A percentile compares a stretch with the other conserved stretches of the same genome.
Conservation (phyloP, 1,140 invertebrate genomes). For the Drosophila aff. region DNA sequence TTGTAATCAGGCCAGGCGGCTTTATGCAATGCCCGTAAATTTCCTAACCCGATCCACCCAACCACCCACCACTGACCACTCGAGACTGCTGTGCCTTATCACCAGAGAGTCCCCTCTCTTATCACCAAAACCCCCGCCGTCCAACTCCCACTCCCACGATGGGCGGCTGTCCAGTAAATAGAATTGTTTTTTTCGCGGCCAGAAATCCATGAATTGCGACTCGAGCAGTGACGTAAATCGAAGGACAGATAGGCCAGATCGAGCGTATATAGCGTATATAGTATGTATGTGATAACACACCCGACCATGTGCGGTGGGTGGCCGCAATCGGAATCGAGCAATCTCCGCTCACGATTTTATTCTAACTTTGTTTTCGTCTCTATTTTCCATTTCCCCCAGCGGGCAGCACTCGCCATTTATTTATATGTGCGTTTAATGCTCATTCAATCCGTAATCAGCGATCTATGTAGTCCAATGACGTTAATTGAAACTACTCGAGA, state of each 20-base stretch:
- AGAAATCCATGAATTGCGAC: conserved; percentile 73
- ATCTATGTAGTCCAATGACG: conserved; percentile 84
- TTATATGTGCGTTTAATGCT: conserved; percentile 60
- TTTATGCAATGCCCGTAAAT: conserved; percentile 67
- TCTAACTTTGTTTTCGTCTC: conserved; percentile 53
- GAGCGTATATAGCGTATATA: conserved; percentile 21
- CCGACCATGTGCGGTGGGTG: conserved; percentile 66
- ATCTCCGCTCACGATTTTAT: conserved; percentile 49
- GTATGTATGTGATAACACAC: conserved; percentile 7
- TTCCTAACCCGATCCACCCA: conserved; percentile 34
- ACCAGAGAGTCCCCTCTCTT: conserved; percentile 6
- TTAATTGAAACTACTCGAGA: conserved; percentile 83
- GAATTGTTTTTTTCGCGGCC: conserved; percentile 36
- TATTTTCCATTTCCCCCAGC: conserved; percentile 37
- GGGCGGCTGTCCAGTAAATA: conserved; percentile 24
- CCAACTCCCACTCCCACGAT: conserved; percentile 28
- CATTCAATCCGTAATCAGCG: conserved; percentile 70
- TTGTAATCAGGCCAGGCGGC: conserved; percentile 10
- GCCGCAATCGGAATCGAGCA: conserved; percentile 62
- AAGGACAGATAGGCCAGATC: conserved; percentile 48
- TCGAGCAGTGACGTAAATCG: conserved; percentile 69
- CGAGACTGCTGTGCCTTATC: conserved; percentile 20
- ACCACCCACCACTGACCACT: conserved; percentile 28
- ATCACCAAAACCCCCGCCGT: not conserved
- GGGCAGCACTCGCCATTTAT: conserved; percentile 3